Conservation (phyloP, 2,113 vertebrate species). For the Tragelaphus imberbis region DNA sequence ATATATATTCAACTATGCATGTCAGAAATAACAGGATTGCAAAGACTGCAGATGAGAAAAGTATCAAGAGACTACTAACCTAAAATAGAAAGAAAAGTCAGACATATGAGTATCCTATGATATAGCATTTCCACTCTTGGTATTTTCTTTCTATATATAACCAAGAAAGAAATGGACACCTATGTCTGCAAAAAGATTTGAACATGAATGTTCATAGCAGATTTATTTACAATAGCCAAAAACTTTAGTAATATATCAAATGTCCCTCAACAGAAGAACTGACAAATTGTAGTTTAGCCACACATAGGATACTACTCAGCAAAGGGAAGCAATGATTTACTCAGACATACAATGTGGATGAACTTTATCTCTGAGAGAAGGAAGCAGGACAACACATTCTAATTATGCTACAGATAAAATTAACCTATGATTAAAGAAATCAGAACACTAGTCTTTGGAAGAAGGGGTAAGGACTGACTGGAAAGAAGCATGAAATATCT, state of each 20-base stretch:
- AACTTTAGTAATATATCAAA: background rate
- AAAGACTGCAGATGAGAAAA: background rate
- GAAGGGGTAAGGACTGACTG: background rate
- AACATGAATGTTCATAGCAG: background rate
- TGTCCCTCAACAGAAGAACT: background rate
- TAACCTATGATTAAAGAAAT: background rate
- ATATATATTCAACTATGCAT: background rate
- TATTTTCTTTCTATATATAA: background rate
- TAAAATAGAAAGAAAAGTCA: background rate
- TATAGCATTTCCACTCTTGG: background rate
- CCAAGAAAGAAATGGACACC: background rate
- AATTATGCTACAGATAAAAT: background rate
- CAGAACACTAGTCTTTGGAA: background rate
- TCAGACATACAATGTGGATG: too few species aligned
- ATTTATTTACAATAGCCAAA: background rate
- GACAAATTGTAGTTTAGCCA: background rate
- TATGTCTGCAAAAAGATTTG: background rate
- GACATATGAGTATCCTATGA: background rate
- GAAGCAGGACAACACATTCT: background rate
- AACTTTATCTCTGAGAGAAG: background rate
- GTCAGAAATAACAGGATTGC: background rate
- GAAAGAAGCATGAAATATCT: background rate
- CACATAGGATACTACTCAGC: background rate
- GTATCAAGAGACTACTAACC: background rate
- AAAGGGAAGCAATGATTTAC: background rate